Conservation (phyloP, 2,888 invertebrate species). For the Elegia similella region DNA sequence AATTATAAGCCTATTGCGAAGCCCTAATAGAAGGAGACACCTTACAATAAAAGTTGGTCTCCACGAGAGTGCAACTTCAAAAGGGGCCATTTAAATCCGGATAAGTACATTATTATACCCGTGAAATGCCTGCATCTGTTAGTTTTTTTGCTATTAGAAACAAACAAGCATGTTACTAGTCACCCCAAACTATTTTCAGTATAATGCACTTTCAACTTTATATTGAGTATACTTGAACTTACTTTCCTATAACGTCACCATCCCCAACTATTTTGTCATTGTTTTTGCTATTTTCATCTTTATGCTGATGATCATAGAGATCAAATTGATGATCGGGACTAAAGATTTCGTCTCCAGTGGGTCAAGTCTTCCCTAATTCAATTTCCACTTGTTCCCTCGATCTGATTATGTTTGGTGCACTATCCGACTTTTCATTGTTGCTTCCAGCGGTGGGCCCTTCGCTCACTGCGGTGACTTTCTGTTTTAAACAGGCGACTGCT, state of each 20-base stretch:
- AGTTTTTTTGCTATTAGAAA: constrained; percentile 77
- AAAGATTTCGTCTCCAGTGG: constrained; percentile 41
- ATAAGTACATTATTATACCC: constrained; percentile 79
- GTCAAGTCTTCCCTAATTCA: constrained; percentile 74
- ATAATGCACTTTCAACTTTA: not conserved
- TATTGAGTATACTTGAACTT: not conserved
- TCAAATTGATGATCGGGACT: constrained; percentile 20
- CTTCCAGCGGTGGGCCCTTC: constrained; percentile 42
- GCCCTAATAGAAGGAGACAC: constrained; percentile 43
- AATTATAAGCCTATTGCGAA: constrained; percentile 49
- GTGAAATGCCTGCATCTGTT: constrained; percentile 80
- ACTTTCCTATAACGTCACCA: not conserved
- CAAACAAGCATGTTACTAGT: constrained; percentile 70
- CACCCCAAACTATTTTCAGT: constrained; percentile 35
- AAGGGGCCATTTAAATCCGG: constrained; percentile 70
- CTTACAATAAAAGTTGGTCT: constrained; percentile 37
- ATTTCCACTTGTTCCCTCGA: constrained; percentile 69
- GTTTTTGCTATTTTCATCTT: constrained; percentile 26
- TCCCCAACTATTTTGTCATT: constrained; percentile 13
- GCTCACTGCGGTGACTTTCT: constrained; percentile 35
- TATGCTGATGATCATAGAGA: constrained; percentile 22
- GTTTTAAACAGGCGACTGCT: constrained; percentile 7
- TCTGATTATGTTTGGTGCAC: constrained; percentile 68
- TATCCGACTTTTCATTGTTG: constrained; percentile 50
- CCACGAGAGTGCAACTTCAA: constrained; percentile 52